Evolutionary conservation across 1,140 invertebrate species (phyloP).

Genomic region (Neodiprion fabricii): DNA sequence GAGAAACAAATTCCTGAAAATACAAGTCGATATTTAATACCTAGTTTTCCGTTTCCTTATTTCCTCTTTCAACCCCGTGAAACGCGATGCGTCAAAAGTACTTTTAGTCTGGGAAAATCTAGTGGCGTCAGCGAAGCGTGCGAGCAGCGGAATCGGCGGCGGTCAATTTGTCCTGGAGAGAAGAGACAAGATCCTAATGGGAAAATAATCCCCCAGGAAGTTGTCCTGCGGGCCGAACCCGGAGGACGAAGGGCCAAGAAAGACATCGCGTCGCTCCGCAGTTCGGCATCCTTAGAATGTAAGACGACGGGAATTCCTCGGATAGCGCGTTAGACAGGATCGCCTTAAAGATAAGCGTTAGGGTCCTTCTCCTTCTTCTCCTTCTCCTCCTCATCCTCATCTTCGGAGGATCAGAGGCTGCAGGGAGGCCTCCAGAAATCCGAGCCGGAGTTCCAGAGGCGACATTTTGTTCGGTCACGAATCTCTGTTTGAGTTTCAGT

Average conservation of each 20-base stretch:
- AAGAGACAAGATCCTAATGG: conserved; percentile 3
- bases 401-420: not conserved
- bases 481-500: not conserved
- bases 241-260: not conserved
- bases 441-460: not conserved
- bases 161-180: not conserved
- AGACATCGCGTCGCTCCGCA: too few species aligned
- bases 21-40: too few species aligned
- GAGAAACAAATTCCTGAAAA: too few species aligned
- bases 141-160: not conserved
- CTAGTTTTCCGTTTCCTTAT: too few species aligned
- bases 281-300: not conserved
- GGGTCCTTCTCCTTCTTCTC: not conserved
- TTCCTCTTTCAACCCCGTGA: too few species aligned
- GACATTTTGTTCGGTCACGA: conserved; percentile 3
- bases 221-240: not conserved
- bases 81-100: too few species aligned
- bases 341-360: not conserved
- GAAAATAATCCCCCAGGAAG: not conserved
- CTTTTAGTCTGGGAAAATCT: too few species aligned
- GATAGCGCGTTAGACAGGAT: conserved; percentile 1
- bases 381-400: too few species aligned
- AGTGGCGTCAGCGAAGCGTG: not conserved
- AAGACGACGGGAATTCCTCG: conserved; percentile 1
- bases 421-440: not conserved